Conservation (phyloP, 2,113 vertebrate species). For the Ceyx cyanopectus region DNA sequence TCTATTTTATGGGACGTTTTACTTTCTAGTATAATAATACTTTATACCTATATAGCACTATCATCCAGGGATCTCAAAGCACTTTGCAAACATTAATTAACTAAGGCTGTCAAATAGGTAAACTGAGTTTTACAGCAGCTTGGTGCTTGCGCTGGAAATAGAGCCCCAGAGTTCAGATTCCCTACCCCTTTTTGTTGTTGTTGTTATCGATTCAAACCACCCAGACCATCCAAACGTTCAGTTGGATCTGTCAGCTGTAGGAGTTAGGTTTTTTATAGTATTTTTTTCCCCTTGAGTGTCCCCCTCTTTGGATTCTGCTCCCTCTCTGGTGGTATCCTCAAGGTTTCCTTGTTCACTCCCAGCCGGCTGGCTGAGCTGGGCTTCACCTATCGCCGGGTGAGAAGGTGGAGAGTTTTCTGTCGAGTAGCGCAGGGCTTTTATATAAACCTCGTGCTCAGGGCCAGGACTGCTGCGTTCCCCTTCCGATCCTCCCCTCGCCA, state of each 20-base stretch:
- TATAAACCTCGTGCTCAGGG: too few species aligned
- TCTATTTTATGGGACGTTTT: slow-evolving; percentile 64
- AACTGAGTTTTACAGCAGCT: slow-evolving; percentile 71
- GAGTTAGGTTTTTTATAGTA: background rate
- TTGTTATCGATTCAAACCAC: background rate
- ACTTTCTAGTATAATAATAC: slow-evolving; percentile 72
- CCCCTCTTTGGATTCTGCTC: background rate
- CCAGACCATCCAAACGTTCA: background rate
- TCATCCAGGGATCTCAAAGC: slow-evolving; percentile 71
- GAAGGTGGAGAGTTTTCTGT: background rate
- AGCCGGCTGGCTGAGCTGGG: background rate
- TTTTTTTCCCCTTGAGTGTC: background rate
- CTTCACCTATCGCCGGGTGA: background rate
- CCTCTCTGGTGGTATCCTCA: background rate
- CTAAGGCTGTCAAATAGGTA: slow-evolving; percentile 75
- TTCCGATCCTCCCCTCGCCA: background rate
- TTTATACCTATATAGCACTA: slow-evolving; percentile 73
- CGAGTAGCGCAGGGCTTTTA: background rate
- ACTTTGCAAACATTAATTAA: slow-evolving; percentile 77
- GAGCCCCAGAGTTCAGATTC: slow-evolving; percentile 34
- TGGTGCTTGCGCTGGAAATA: slow-evolving; percentile 41
- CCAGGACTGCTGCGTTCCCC: background rate
- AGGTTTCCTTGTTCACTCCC: background rate
- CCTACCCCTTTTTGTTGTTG: background rate
- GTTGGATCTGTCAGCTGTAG: background rate